phyloP scores from a whole-genome alignment of 2,888 invertebrate genomes.

The Netelia virgata region DNA sequence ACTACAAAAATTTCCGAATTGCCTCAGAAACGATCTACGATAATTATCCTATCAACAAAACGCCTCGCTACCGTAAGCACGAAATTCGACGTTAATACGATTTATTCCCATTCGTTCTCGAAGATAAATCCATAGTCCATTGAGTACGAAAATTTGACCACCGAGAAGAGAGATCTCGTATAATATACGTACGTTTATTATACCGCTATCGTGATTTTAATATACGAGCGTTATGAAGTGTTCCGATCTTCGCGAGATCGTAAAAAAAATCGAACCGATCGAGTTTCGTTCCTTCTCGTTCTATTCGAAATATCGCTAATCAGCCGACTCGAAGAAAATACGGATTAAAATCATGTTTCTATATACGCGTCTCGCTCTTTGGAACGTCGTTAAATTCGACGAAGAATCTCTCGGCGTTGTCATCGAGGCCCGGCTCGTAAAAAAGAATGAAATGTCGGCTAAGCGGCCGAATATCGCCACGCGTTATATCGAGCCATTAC shows the following conservation, averaged over 20 bases:
- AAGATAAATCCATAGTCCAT: neutral
- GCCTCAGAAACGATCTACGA: slow-evolving; percentile 16
- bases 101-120: neutral
- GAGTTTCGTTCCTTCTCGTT: neutral
- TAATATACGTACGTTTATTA: slow-evolving; percentile 8
- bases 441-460: slow-evolving; percentile 19
- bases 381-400: slow-evolving; percentile 56
- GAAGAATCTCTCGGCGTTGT: slow-evolving; percentile 42
- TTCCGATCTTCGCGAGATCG: slow-evolving; percentile 28
- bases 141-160: neutral
- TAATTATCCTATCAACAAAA: slow-evolving; percentile 60
- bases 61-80: slow-evolving; percentile 21
- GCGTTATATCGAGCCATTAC: slow-evolving; percentile 22
- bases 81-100: neutral
- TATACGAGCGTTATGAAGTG: slow-evolving; percentile 14
- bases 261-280: slow-evolving; percentile 33
- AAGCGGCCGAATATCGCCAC: slow-evolving; percentile 46
- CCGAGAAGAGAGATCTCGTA: slow-evolving; percentile 13
- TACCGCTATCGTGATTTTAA: slow-evolving; percentile 15
- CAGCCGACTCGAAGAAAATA: neutral
- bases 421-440: slow-evolving; percentile 55
- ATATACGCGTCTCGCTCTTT: neutral
- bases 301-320: slow-evolving; percentile 4
- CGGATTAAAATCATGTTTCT: slow-evolving; percentile 28
- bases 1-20: slow-evolving; percentile 38